Evolutionary conservation across 2,113 vertebrate genomes (phyloP).

Genomic region (Anolis carolinensis): DNA sequence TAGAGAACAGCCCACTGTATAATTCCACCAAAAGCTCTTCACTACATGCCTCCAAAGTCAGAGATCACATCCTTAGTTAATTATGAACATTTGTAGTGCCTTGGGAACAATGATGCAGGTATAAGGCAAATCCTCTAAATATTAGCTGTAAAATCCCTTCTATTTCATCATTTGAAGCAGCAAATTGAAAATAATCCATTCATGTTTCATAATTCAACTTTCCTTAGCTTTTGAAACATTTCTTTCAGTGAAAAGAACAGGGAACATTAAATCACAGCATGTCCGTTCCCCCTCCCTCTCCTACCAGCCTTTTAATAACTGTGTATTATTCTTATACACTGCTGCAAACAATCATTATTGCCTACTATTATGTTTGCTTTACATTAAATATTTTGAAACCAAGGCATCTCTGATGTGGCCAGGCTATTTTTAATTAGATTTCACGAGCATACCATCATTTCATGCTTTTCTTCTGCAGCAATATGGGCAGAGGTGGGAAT

Average conservation of each 20-base stretch:
- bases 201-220: background rate
- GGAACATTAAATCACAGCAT: background rate
- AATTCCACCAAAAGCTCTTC: background rate
- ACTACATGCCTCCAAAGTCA: background rate
- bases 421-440: constrained; percentile 25
- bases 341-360: constrained; percentile 3
- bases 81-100: background rate
- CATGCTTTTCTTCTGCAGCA: constrained; percentile 92
- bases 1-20: background rate
- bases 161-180: background rate
- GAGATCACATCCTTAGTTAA: background rate
- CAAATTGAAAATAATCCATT: background rate
- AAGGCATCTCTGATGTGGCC: constrained; percentile 34
- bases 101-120: too few species aligned
- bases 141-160: background rate
- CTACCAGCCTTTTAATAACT: background rate
- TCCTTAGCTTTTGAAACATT: background rate
- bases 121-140: background rate
- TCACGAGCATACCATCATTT: constrained; percentile 89
- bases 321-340: background rate
- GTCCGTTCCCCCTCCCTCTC: background rate
- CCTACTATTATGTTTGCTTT: background rate
- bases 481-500: constrained; percentile 91
- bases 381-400: background rate
- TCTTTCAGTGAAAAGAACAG: background rate